These are phyloP conservation scores for Coreius guichenoti DNA, from an alignment of 2,797 vertebrate species.

Conservation along the genomic window DNA sequence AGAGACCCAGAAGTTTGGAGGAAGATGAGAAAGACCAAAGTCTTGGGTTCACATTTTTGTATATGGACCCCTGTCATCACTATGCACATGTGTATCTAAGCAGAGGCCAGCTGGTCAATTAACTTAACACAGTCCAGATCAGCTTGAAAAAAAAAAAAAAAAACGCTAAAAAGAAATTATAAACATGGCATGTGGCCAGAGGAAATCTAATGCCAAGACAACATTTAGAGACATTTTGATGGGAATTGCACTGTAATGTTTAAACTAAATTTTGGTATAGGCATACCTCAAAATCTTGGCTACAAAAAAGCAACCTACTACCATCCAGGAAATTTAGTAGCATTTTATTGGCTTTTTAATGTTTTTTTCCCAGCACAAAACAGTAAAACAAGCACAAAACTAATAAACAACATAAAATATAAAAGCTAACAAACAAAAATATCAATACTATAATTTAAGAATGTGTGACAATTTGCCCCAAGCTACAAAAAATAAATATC, in stretches of 20 bases:
- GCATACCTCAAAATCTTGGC: neutral
- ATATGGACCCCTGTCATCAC: neutral
- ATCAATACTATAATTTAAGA: neutral
- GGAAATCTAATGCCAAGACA: neutral
- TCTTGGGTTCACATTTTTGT: slow-evolving; percentile 13
- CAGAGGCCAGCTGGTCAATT: slow-evolving; percentile 1
- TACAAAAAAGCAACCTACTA: neutral
- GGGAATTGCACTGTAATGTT: neutral
- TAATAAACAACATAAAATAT: neutral
- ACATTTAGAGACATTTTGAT: neutral
- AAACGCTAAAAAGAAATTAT: neutral
- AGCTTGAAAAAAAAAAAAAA: neutral
- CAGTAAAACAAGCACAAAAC: neutral
- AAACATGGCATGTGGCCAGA: slow-evolving; percentile 21
- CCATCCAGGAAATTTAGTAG: neutral
- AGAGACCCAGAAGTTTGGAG: neutral
- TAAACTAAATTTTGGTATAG: neutral
- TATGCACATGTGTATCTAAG: neutral
- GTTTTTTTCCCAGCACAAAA: neutral
- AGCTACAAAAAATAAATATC: neutral
- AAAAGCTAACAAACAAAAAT: neutral
- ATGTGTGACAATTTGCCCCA: neutral
- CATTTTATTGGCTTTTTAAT: neutral
- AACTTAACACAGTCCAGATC: slow-evolving; percentile 32
- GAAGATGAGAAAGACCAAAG: slow-evolving; percentile 22